Evolutionary conservation across 37 sponge, comb jelly and placozoan species (phyloP).

Genomic region (Bolinopsis microptera): DNA sequence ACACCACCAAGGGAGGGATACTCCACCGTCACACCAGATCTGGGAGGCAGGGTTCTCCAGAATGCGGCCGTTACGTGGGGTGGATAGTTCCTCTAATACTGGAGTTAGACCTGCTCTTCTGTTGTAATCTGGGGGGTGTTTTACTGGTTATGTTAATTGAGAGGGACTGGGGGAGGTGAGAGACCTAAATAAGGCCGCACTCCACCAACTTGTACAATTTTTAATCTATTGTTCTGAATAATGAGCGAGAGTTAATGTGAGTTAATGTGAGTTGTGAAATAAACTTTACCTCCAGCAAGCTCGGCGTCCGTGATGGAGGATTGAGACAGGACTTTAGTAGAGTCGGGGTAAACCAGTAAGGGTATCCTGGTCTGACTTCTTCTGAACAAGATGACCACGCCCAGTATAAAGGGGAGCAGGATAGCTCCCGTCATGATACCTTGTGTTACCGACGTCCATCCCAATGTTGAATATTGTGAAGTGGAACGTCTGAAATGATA

Average conservation of each 20-base stretch:
- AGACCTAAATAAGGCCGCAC: no score
- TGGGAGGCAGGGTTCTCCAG: constrained; percentile 31
- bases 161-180: no score
- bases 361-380: constrained; percentile 17
- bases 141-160: no score
- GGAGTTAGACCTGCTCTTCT: not conserved
- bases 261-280: no score
- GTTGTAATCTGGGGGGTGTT: not conserved
- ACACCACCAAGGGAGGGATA: constrained; percentile 56
- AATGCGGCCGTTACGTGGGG: not conserved
- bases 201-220: no score
- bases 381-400: constrained; percentile 15
- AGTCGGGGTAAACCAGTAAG: constrained; percentile 37
- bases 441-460: not conserved
- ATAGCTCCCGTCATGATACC: not conserved
- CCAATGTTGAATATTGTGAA: constrained; percentile 62
- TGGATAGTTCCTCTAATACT: not conserved
- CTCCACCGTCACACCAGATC: not conserved
- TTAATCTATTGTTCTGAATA: no score
- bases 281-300: not conserved
- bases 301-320: not conserved
- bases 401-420: constrained; percentile 1
- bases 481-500: constrained; percentile 40
- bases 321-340: constrained; percentile 29
- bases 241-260: no score